Evolutionary conservation across 2,113 vertebrate genomes (phyloP).

Genomic region (Sylvicapra grimmia): DNA sequence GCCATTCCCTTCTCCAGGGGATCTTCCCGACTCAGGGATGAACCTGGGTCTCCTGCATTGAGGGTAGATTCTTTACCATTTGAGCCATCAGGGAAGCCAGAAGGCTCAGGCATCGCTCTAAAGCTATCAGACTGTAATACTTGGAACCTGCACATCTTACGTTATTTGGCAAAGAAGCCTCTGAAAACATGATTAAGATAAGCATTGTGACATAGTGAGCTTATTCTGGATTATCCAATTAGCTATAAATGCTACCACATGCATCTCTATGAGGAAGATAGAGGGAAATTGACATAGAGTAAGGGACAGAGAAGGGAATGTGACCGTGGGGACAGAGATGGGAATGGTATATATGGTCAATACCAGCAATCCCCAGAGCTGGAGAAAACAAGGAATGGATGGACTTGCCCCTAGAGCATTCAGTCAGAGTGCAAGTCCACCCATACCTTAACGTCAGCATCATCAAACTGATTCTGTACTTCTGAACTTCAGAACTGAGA

Average conservation of each 20-base stretch:
- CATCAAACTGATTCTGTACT: neutral
- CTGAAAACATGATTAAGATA: neutral
- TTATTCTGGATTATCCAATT: neutral
- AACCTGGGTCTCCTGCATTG: neutral
- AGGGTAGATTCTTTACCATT: neutral
- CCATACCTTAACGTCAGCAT: neutral
- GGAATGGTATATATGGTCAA: neutral
- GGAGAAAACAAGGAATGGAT: neutral
- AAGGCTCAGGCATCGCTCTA: neutral
- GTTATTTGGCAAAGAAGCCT: neutral
- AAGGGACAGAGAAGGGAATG: neutral
- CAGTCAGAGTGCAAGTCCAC: too few relatives aligned
- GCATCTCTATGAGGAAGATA: neutral
- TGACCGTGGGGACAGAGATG: neutral
- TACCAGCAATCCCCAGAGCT: neutral
- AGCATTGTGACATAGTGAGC: neutral
- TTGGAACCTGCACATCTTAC: neutral
- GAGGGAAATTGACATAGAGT: neutral
- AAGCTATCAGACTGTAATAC: neutral
- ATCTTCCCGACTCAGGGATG: neutral
- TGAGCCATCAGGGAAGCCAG: neutral
- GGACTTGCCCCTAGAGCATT: neutral
- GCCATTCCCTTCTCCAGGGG: neutral
- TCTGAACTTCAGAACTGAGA: neutral
- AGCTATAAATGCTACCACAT: neutral